Evolutionary conservation across 2,888 invertebrate genomes (phyloP), one percentile per base, ranked within the genome.

Genomic region (Thymelicus acteon): DNA sequence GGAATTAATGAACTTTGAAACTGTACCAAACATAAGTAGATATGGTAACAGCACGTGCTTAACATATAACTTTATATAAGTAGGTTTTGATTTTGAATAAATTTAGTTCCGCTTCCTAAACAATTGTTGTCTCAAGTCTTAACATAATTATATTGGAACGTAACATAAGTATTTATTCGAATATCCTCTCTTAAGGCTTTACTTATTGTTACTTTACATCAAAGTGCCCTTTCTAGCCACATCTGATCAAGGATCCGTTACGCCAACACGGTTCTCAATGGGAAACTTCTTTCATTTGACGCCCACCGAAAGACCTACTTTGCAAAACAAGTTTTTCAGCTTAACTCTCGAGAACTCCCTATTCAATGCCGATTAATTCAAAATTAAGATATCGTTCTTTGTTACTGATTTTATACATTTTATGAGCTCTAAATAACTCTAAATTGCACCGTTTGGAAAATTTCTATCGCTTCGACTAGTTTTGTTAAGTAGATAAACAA

Each of bases 201-300:
- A 15, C 15, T 49, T 49, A 49, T 12, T 49, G 49, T 49, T 6
- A n/a, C 15, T 49, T 40, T 49, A 49, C 49, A 49, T 15, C 49
- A 49, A 72, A 72, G 60, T 52, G 49, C 19, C 62, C 68, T 70
- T 54, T 71, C 60, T 39, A 60, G 60, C 73, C 58, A 70, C 64
- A 54, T 54, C 73, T 49, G 70, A 73, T 63, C 72, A 72, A 67
- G 62, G 64, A 69, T 70, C 72, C 64, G 72, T 71, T 13, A 76
- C 74, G 67, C 74, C 76, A 67, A 74, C 73, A 73, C 72, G 63
- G 72, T 71, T 73, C 75, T 80, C 77, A 74, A 75, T 77, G 72
- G 75, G 75, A 79, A 84, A 84, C 82, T 84, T 85, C 78, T 77
- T 78, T 79, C 80, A 80, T 82, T 83, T 81, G 75, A 81, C 77